Evolutionary conservation across 2,888 invertebrate species (phyloP), one percentile per base, ranked within the genome.

Genomic region (Sphaerophoria rueppellii): DNA sequence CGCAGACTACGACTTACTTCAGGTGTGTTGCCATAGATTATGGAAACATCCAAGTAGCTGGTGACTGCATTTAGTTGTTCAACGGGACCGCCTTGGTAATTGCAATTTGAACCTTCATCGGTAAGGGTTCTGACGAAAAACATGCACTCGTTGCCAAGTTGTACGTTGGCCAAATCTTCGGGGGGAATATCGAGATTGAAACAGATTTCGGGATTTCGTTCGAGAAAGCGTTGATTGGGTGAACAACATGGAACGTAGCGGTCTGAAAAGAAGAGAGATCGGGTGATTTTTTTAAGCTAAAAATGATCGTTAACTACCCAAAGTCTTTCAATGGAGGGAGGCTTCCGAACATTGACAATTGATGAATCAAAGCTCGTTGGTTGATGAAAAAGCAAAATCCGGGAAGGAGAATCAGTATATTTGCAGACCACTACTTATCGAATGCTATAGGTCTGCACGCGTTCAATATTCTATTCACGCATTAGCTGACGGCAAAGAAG

Each of bases 11-110:
- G 92, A 14, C 95, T 94, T 85, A 95, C 94, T 46, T 93, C 92
- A 12, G 93, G 93, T 4, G 93, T 95, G 82, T 95, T 96, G 1
- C 97, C 97, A 89, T 97, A 98, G 1, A 97, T 95, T 40, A 96
- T 91, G 0, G 97, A 97, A 5, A 95, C 92, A 74, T 97, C 97
- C 93, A 97, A 92, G 88, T 89, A 91, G 3, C 91, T 85, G 6
- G 91, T 91, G 24, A 91, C 91, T 4, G 88, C 89, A 50, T 91
- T 90, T 90, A 95, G 93, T 93, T 95, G 95, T 91, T 95, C 95
- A 4, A 95, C 95, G 79, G 93, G 93, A 3, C 90, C 89, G 0
- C 88, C 88, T 58, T 92, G 91, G 79, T 94, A 93, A 61, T 93
- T 93, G 86, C 95, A 95, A 82, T 94, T 93, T 24, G 93, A 92